Evolutionary conservation across 2,888 invertebrate species (phyloP).

Genomic region (Agriotes lineatus): DNA sequence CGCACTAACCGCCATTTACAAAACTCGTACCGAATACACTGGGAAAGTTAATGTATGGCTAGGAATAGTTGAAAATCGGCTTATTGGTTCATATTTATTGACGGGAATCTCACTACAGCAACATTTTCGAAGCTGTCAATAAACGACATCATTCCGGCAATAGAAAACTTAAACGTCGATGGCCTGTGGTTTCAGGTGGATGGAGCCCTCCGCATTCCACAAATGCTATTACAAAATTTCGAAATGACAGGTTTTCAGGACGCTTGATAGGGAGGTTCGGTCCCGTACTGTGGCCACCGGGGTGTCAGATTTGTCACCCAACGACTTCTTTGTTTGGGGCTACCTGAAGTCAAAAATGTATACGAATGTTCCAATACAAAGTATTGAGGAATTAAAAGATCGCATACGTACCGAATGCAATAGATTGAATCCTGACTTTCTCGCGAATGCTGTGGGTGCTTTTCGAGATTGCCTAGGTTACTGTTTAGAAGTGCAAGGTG

Average conservation of each 20-base stretch:
- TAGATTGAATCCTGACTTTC: slow-evolving; percentile 4
- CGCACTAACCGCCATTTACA: neutral
- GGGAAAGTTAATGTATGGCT: neutral
- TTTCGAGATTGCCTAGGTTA: neutral
- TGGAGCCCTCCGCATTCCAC: slow-evolving; percentile 8
- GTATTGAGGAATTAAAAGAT: neutral
- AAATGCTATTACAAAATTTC: neutral
- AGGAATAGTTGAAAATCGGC: neutral
- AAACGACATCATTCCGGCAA: neutral
- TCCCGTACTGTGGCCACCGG: neutral
- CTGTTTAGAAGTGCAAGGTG: too few relatives aligned
- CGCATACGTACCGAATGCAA: slow-evolving; percentile 3
- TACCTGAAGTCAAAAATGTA: too few relatives aligned
- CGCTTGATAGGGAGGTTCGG: neutral
- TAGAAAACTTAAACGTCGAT: slow-evolving; percentile 5
- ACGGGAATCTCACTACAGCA: neutral
- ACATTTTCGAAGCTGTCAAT: neutral
- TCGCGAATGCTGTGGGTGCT: neutral
- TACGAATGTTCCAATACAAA: too few relatives aligned
- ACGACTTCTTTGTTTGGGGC: slow-evolving; percentile 9
- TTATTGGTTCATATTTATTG: slow-evolving; percentile 1
- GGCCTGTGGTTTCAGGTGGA: neutral
- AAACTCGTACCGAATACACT: neutral
- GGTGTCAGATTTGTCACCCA: neutral
- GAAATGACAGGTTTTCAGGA: slow-evolving; percentile 5